These are phyloP conservation scores for Tiliqua scincoides DNA, from an alignment of 2,113 vertebrate species.

Conservation along the genomic window DNA sequence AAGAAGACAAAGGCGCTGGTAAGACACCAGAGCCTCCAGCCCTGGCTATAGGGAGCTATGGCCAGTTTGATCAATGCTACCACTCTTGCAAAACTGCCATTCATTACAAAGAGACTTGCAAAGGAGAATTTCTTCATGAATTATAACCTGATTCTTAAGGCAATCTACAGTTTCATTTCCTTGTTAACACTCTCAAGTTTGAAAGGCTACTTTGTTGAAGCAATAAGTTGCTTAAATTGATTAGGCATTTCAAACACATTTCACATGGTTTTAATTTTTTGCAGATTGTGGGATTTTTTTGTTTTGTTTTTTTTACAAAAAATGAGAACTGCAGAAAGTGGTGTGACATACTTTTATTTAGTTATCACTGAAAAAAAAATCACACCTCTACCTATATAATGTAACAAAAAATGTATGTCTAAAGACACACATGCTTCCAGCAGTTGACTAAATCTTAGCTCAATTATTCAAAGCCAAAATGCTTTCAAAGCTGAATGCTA, in stretches of 20 bases:
- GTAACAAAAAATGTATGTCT: not conserved
- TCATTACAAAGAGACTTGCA: not conserved
- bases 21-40: not conserved
- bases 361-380: no score
- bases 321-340: no score
- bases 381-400: not conserved
- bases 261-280: no score
- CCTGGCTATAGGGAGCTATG: not conserved
- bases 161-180: no score
- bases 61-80: not conserved
- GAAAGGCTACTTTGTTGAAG: no score
- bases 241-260: not conserved
- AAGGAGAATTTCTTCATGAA: not conserved
- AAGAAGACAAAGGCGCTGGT: not conserved
- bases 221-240: no score
- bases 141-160: not conserved
- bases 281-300: no score
- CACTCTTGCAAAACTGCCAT: not conserved
- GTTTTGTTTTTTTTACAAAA: no score
- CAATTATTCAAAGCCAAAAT: not conserved
- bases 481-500: not conserved
- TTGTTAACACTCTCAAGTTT: no score
- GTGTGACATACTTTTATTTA: no score
- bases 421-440: slow-evolving; percentile 16
- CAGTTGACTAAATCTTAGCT: not conserved